phyloP scores from a whole-genome alignment of 92 coral and sea anemone species.

The Actinernus sp. region DNA sequence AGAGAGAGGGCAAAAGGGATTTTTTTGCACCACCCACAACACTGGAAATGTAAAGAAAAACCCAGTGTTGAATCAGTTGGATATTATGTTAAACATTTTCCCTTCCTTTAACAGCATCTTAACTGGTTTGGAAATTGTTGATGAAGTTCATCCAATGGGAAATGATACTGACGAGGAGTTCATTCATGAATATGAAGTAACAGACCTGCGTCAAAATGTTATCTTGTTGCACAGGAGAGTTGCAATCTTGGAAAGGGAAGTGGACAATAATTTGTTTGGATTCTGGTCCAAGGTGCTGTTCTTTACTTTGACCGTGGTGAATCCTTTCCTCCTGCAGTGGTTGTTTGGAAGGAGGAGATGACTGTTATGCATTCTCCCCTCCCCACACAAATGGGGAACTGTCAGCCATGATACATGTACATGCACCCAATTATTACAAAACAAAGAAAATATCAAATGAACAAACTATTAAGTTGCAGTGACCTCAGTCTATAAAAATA shows the following conservation, averaged over 20 bases:
- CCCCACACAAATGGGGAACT: too few species aligned
- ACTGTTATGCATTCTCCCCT: neutral
- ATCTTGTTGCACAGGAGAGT: conserved; percentile 73
- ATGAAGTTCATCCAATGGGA: conserved; percentile 58
- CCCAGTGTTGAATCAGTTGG: too few species aligned
- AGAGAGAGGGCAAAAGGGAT: too few species aligned
- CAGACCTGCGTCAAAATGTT: conserved; percentile 75
- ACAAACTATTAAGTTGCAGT: too few species aligned
- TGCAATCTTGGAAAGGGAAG: conserved; percentile 68
- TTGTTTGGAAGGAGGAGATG: conserved; percentile 82
- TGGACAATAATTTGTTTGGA: conserved; percentile 63
- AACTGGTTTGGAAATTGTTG: conserved; percentile 69
- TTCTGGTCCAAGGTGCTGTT: conserved; percentile 87
- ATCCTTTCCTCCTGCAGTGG: conserved; percentile 87
- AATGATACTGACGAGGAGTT: conserved; percentile 66
- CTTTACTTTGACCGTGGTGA: conserved; percentile 83
- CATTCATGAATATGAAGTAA: conserved; percentile 46
- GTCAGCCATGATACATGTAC: neutral
- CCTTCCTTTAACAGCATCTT: conserved; percentile 42
- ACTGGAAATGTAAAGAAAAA: too few species aligned
- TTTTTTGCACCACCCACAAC: too few species aligned
- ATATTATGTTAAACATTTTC: too few species aligned
- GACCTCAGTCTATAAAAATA: too few species aligned
- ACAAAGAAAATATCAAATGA: too few species aligned
- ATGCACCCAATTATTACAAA: too few species aligned